Evolutionary conservation across 2,113 vertebrate species (phyloP).

Genomic region (Calidris pugnax): DNA sequence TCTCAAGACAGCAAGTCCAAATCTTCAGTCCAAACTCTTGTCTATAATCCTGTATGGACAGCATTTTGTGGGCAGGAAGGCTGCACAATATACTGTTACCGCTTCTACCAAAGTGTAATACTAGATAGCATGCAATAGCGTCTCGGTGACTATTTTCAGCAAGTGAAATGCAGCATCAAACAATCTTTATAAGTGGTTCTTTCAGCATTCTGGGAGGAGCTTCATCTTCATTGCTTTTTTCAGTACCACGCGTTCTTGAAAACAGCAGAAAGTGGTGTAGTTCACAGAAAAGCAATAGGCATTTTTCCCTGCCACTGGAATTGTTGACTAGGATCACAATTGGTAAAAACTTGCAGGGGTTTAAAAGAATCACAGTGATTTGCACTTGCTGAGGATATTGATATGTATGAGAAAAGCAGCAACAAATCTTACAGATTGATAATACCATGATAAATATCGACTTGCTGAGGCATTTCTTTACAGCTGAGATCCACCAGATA

Average conservation of each 20-base stretch:
- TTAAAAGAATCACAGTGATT: neutral
- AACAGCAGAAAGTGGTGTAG: neutral
- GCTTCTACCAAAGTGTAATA: neutral
- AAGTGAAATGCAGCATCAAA: neutral
- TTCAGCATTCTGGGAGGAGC: neutral
- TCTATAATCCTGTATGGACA: neutral
- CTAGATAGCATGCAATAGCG: neutral
- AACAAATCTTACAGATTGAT: neutral
- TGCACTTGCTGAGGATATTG: neutral
- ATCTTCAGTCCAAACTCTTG: neutral
- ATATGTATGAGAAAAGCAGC: neutral
- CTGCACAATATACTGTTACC: neutral
- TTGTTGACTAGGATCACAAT: neutral
- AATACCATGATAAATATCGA: neutral
- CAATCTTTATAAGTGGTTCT: neutral
- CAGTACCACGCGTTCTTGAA: neutral
- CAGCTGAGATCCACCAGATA: neutral
- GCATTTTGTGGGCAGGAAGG: neutral
- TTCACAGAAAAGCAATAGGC: neutral
- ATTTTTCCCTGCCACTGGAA: neutral
- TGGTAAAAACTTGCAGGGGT: neutral
- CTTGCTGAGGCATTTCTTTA: neutral
- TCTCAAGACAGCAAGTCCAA: neutral
- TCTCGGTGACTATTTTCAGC: neutral
- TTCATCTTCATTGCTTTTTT: neutral